Percentiles rank a stretch among this genome's conserved stretches.
Conservation (phyloP, 2,797 vertebrate genomes). For the Hippopotamyrus pictus region DNA sequence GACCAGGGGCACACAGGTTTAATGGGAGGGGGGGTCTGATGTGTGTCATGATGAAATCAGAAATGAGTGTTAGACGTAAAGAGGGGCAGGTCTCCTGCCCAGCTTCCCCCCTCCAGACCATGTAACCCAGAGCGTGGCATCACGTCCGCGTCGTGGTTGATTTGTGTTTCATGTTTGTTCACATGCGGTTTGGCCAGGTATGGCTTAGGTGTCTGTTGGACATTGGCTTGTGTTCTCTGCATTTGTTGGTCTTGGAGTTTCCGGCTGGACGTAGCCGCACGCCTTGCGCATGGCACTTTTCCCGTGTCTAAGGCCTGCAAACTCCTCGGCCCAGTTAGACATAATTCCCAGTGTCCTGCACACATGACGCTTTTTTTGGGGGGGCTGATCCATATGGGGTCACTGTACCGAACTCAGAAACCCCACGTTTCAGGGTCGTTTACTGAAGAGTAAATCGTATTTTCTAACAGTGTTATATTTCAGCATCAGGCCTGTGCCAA, state of each 20-base stretch:
- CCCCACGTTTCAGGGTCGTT: not conserved
- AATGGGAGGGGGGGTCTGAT: not conserved
- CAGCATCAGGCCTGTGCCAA: not conserved
- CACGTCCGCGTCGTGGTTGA: not conserved
- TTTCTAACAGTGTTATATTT: not conserved
- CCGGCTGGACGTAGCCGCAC: not conserved
- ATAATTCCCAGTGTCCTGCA: not conserved
- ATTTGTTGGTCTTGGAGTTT: not conserved
- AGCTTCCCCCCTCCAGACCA: not conserved
- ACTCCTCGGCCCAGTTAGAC: not conserved
- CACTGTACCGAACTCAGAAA: not conserved
- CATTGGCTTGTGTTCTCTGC: not conserved
- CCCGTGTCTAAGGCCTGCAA: not conserved
- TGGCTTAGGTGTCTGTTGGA: not conserved
- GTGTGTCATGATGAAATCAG: not conserved
- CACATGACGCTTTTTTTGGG: not conserved
- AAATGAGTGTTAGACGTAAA: not conserved
- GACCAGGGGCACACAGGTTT: not conserved
- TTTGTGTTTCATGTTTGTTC: not conserved
- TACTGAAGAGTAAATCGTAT: not conserved
- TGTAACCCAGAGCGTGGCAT: not conserved
- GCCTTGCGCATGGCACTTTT: not conserved
- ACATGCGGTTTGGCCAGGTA: not conserved
- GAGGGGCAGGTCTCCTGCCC: not conserved
- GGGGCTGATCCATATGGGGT: not conserved